Evolutionary conservation across 2,113 vertebrate genomes (phyloP).

Genomic region (Mastomys coucha): DNA sequence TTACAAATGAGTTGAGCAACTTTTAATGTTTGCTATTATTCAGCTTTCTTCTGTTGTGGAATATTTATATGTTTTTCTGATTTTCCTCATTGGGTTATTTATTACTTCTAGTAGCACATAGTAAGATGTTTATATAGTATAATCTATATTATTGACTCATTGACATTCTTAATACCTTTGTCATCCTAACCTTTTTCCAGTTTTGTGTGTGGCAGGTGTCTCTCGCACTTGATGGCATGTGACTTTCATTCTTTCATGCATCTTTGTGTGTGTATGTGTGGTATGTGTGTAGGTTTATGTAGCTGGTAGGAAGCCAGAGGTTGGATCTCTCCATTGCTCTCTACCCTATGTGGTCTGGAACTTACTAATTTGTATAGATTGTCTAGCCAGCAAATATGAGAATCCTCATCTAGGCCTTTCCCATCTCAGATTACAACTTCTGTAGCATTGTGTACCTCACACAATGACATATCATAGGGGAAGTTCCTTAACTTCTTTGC

Average conservation of each 20-base stretch:
- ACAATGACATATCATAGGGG: not conserved
- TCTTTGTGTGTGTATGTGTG: not conserved
- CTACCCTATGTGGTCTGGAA: too few relatives aligned
- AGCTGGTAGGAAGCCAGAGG: too few relatives aligned
- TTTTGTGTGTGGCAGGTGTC: not conserved
- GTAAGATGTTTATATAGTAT: not conserved
- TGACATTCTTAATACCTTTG: not conserved
- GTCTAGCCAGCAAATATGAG: not conserved
- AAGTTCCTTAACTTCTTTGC: not conserved
- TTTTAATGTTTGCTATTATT: conserved; percentile 17
- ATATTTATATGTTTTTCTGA: not conserved
- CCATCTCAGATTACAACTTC: not conserved
- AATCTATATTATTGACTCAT: not conserved
- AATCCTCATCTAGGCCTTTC: not conserved
- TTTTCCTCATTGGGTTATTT: conserved; percentile 24
- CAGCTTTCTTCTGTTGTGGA: not conserved
- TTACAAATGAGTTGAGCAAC: conserved; percentile 10
- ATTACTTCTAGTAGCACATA: not conserved
- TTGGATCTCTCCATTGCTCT: not conserved
- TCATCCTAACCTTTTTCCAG: not conserved
- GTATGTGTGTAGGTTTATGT: not conserved
- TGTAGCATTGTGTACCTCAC: not conserved
- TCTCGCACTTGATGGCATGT: not conserved
- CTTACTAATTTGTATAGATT: too few relatives aligned
- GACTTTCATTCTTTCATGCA: not conserved